Evolutionary conservation across 2,888 invertebrate genomes (phyloP).

Genomic region (Dicyrtoma fusca): DNA sequence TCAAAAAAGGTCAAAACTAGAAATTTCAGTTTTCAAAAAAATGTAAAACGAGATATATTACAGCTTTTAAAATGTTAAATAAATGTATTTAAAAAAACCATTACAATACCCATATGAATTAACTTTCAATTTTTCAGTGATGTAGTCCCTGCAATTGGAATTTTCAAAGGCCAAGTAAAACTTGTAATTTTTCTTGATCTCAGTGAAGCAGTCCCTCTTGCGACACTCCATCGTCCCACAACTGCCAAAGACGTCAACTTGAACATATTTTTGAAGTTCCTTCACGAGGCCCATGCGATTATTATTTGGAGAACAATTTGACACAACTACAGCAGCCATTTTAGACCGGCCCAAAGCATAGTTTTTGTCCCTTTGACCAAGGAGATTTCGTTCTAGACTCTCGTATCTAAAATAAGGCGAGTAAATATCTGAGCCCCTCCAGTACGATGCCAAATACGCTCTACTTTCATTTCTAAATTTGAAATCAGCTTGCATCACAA

Average conservation of each 20-base stretch:
- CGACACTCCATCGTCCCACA: slow-evolving; percentile 81
- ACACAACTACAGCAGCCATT: slow-evolving; percentile 51
- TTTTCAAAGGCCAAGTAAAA: slow-evolving; percentile 59
- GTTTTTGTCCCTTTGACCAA: slow-evolving; percentile 39
- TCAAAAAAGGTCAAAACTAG: too few species aligned
- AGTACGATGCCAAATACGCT: too few species aligned
- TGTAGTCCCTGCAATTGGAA: slow-evolving; percentile 38
- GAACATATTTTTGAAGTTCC: slow-evolving; percentile 81
- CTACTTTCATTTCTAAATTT: too few species aligned
- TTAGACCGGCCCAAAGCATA: slow-evolving; percentile 47
- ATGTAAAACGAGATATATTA: too few species aligned
- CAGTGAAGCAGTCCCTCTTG: slow-evolving; percentile 43
- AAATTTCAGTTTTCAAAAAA: too few species aligned
- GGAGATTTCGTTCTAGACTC: too few species aligned
- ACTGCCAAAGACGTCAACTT: slow-evolving; percentile 88
- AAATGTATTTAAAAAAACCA: too few species aligned
- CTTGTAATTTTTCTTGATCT: slow-evolving; percentile 57
- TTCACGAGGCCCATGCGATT: slow-evolving; percentile 80
- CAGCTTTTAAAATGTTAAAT: too few species aligned
- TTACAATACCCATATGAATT: slow-evolving; percentile 9
- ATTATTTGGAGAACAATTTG: slow-evolving; percentile 49
- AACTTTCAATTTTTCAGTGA: slow-evolving; percentile 3
- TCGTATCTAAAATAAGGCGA: too few species aligned
- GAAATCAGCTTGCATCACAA: too few species aligned
- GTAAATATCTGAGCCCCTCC: too few species aligned